These are phyloP conservation scores for Hyppa rectilinea DNA, from an alignment of 2,888 invertebrate species.

Conservation along the genomic window DNA sequence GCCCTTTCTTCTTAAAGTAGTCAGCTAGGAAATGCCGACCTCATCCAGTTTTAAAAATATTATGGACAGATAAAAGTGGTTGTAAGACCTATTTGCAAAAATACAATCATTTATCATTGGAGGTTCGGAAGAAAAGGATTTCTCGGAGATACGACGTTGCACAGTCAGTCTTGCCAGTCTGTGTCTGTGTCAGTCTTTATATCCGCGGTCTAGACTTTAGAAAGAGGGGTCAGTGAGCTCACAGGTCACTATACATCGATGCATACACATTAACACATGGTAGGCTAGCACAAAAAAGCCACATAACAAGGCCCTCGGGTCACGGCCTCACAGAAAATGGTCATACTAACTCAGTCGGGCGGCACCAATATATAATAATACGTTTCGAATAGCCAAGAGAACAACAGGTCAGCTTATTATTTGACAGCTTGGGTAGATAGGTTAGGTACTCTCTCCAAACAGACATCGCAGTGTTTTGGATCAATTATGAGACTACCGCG, in stretches of 20 bases:
- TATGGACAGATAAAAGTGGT: no score
- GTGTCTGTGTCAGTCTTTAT: background rate
- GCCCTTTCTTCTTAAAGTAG: no score
- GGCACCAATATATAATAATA: slow-evolving; percentile 15
- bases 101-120: no score
- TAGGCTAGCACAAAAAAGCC: background rate
- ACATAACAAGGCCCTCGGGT: background rate
- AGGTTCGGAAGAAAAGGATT: background rate
- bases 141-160: background rate
- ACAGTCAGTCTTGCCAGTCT: background rate
- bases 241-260: background rate
- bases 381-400: background rate
- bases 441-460: background rate
- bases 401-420: background rate
- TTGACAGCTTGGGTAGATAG: background rate
- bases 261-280: background rate
- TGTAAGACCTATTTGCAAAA: no score
- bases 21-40: no score
- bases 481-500: background rate
- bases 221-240: background rate
- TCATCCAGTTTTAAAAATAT: no score
- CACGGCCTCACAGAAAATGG: background rate
- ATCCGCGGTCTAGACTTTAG: background rate
- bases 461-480: background rate
- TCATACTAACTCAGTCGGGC: no score